These are phyloP conservation scores for Acanthopagrus latus DNA, from an alignment of 2,797 vertebrate genomes.

Conservation along the genomic window DNA sequence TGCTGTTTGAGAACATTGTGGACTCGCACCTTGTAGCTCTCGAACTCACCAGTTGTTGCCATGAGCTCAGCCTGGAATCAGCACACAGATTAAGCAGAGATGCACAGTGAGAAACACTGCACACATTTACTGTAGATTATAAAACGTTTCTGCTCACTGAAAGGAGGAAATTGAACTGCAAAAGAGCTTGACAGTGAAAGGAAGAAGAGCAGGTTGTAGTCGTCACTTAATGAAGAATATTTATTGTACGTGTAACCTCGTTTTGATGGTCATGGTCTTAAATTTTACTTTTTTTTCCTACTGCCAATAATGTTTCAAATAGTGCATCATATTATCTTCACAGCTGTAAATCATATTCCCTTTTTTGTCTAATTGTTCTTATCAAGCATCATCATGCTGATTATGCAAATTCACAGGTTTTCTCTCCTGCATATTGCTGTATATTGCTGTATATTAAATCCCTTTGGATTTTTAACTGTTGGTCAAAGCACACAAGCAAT, in stretches of 20 bases:
- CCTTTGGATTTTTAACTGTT: not conserved
- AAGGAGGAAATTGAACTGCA: not conserved
- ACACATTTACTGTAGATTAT: not conserved
- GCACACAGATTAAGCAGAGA: slow-evolving; percentile 15
- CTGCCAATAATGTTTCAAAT: no score
- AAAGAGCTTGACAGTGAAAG: not conserved
- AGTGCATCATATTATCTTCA: no score
- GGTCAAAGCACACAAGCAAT: not conserved
- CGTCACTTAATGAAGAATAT: not conserved
- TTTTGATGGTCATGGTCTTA: not conserved
- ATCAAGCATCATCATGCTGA: no score
- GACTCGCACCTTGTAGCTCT: slow-evolving; percentile 97
- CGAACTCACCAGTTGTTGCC: slow-evolving; percentile 90
- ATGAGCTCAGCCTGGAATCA: slow-evolving; percentile 89
- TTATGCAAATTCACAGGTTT: not conserved
- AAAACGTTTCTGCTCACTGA: not conserved
- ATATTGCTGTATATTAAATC: not conserved
- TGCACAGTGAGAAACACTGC: not conserved
- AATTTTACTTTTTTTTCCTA: not conserved
- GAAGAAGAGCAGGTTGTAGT: not conserved
- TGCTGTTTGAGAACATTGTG: slow-evolving; percentile 97
- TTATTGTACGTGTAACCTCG: not conserved
- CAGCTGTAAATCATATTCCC: no score
- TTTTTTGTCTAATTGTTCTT: no score
- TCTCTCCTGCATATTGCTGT: not conserved